Evolutionary conservation across 2,888 invertebrate genomes (phyloP).

Genomic region (Aricia artaxerxes): DNA sequence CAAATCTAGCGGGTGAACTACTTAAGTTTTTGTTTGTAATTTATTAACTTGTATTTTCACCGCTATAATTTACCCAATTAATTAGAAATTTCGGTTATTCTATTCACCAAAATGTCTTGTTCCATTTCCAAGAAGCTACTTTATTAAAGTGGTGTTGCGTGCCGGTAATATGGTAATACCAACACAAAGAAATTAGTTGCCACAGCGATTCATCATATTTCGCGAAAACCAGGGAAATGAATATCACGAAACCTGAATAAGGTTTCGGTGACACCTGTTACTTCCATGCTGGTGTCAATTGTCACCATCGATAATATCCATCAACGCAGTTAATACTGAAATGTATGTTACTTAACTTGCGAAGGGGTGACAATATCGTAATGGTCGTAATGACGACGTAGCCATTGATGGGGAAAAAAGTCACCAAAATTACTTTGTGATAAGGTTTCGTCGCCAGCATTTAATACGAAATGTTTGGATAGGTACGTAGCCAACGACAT

Average conservation of each 20-base stretch:
- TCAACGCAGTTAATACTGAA: background rate
- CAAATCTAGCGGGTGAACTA: background rate
- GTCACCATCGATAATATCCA: background rate
- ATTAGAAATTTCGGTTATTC: background rate
- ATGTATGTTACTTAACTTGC: too few relatives aligned
- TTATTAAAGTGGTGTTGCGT: conserved; percentile 1
- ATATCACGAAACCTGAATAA: background rate
- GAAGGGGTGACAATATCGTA: too few relatives aligned
- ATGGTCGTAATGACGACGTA: too few relatives aligned
- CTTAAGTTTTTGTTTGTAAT: background rate
- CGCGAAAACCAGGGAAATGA: background rate
- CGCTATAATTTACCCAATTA: conserved; percentile 1
- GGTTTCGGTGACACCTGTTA: conserved; percentile 6
- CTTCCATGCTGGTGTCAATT: background rate
- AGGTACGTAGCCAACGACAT: too few relatives aligned
- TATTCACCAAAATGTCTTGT: background rate
- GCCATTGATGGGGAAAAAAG: too few relatives aligned
- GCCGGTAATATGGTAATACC: background rate
- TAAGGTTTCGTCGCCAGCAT: too few relatives aligned
- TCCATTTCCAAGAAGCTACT: conserved; percentile 8
- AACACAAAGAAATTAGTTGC: background rate
- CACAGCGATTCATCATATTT: background rate
- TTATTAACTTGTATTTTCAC: background rate
- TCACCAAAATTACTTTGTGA: too few relatives aligned
- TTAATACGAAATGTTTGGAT: too few relatives aligned